A percentile compares a stretch with the other conserved stretches of the same genome.
These are phyloP conservation scores for Tinea pellionella DNA, from an alignment of 2,888 invertebrate species.

Conservation along the genomic window DNA sequence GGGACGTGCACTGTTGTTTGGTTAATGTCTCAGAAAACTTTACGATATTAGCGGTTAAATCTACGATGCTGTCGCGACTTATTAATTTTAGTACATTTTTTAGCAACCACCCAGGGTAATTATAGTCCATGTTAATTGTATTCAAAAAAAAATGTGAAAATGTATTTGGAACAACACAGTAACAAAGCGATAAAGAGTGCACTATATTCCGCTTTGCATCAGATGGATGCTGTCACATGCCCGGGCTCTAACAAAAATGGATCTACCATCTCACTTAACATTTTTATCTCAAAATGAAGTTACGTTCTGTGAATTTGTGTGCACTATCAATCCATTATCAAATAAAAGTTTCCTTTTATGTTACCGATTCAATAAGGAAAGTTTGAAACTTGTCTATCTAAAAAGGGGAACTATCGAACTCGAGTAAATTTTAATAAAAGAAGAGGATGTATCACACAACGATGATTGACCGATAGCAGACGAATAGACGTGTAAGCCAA, in stretches of 20 bases:
- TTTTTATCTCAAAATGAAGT: not conserved
- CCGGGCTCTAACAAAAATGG: not conserved
- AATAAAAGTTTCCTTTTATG: too few species aligned
- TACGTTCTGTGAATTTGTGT: not conserved
- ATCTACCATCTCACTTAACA: not conserved
- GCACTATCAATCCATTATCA: too few species aligned
- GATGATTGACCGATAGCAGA: not conserved
- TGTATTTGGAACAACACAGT: not conserved
- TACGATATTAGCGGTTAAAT: not conserved
- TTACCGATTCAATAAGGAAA: not conserved
- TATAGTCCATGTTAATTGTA: too few species aligned
- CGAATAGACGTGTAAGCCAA: not conserved
- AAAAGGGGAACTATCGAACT: not conserved
- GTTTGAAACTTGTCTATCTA: not conserved
- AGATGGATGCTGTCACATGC: conserved; percentile 1
- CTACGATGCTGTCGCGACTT: not conserved
- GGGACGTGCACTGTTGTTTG: not conserved
- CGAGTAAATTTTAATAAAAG: not conserved
- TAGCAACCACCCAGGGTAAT: too few species aligned
- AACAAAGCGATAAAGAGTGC: conserved; percentile 1
- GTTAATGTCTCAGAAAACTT: not conserved
- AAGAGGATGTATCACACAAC: not conserved
- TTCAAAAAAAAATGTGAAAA: too few species aligned
- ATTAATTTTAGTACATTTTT: not conserved
- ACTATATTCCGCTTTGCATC: not conserved